Base-by-base conservation (phyloP, 2,888 invertebrate species). In the Microctonus aethiopoides region DNA sequence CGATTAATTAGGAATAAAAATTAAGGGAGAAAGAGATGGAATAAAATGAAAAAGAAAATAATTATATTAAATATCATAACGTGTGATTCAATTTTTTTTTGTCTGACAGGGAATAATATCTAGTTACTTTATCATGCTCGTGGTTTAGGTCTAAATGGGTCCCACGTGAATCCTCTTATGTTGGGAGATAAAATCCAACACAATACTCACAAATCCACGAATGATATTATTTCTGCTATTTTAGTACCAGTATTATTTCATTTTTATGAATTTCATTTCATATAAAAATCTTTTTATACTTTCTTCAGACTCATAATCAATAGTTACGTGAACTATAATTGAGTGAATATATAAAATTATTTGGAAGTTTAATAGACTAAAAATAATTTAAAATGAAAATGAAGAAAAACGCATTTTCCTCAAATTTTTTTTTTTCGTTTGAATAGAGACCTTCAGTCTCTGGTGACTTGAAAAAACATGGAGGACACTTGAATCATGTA, bases 71-170 rank as follows among this genome's bases (percentile, higher is more conserved):
- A 62, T 16, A 41, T 34, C 56, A 68, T 54, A 20, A 7, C 20
- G 57, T 46, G 68, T 57, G 57, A 46, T 61, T 68, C 41, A 62
- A 68, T 29, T 36, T 36, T 68, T 68, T 68, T 56, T 41, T 56
- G 46, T 34, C 63, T 68, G 63, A 46, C 63, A 36, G 60, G 65
- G 41, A 60, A 73, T 68, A 68, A 73, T 73, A 70, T 72, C 71
- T 64, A 63, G 72, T 74, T 72, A 72, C 71, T 57, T 24, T 60
- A 26, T 54, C 34, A 32, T 68, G 39, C 13, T 57, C 66, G 51
- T 70, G 72, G 72, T 68, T 71, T 71, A 68, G 68, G 70, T 72
- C 66, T 66, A 74, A 74, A 74, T 70, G 68, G 71, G 68, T 63
- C 56, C 51, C 66, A 63, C 66, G 71, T 57, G 71, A 74, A 73